Base-by-base conservation (phyloP, 2,888 invertebrate genomes). In the Clivina fossor region DNA sequence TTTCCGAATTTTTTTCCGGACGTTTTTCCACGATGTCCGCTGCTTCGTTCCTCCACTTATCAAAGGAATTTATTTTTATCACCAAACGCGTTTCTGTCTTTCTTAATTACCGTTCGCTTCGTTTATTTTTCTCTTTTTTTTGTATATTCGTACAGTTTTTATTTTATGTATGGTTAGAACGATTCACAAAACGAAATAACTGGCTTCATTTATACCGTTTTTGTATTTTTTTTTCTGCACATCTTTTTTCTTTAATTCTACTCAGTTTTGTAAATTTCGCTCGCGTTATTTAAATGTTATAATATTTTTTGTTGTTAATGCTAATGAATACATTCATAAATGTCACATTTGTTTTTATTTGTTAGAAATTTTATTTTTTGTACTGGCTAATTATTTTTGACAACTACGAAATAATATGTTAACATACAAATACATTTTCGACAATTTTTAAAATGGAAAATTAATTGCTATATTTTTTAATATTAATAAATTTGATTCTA, bases 11-110 rank as follows among this genome's bases (percentile, higher is more conserved):
- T 9, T 50, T 50, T 38, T 50, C 8, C 19, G 20, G 37, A 13
- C n/a, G 20, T 11, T 40, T 50, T 43, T 43, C 43, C 22, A 32
- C 47, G 13, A 13, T 32, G 35, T 47, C 26, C 20, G 11, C 15
- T 33, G 26, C 37, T 24, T 9, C 33, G 11, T 7, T 9, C 16
- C 11, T 19, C 22, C 48, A 43, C 51, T 41, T 51, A 32, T 51
- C 41, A 43, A 51, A 43, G 33, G 41, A 51, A 43, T 41, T 30
- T 51, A 51, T 51, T 51, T 51, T 51, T 43, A 51, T 51, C 51
- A 13, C 20, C 15, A 30, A 28, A 28, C 20, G 13, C 30, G 37
- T 19, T 41, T 7, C 51, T 32, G 43, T 51, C 41, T 33, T 41
- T 28, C 41, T 43, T 51, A 51, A 51, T 51, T 51, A 51, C 43